Conservation (phyloP, 1,140 invertebrate species). For the Aphis gossypii region DNA sequence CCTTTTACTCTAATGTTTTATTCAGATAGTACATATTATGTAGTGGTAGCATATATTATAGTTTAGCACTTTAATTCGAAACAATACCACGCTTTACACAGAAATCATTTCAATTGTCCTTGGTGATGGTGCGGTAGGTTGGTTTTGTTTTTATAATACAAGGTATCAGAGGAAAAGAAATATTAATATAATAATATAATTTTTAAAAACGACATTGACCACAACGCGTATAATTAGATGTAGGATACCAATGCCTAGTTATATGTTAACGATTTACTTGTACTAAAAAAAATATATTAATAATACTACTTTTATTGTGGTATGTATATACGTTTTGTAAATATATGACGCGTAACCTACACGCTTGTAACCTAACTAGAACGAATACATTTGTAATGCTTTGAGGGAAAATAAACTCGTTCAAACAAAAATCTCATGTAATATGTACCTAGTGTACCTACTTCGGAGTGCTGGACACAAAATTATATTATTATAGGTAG, state of each 20-base stretch:
- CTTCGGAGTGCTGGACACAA: neutral
- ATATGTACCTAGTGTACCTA: neutral
- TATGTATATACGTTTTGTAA: neutral
- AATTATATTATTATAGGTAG: neutral
- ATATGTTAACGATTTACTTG: neutral
- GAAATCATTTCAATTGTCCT: neutral
- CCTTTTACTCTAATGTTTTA: conserved; percentile 33
- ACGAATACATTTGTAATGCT: conserved; percentile 38
- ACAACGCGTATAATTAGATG: neutral
- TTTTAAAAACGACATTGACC: conserved; percentile 21
- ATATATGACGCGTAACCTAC: neutral
- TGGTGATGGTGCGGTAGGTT: neutral
- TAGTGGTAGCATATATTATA: neutral
- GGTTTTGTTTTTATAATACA: conserved; percentile 15
- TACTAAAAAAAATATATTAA: neutral
- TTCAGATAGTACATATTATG: neutral
- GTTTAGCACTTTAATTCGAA: neutral
- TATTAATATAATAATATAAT: neutral
- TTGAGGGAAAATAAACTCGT: too few species aligned
- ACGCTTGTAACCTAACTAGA: neutral
- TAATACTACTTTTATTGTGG: neutral
- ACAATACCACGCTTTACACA: neutral
- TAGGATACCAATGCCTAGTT: neutral
- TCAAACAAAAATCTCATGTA: neutral
- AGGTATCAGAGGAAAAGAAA: neutral